Evolutionary conservation across 2,888 invertebrate genomes (phyloP), one percentile per base, ranked within the genome.

Genomic region (Chrysodeixis includens): DNA sequence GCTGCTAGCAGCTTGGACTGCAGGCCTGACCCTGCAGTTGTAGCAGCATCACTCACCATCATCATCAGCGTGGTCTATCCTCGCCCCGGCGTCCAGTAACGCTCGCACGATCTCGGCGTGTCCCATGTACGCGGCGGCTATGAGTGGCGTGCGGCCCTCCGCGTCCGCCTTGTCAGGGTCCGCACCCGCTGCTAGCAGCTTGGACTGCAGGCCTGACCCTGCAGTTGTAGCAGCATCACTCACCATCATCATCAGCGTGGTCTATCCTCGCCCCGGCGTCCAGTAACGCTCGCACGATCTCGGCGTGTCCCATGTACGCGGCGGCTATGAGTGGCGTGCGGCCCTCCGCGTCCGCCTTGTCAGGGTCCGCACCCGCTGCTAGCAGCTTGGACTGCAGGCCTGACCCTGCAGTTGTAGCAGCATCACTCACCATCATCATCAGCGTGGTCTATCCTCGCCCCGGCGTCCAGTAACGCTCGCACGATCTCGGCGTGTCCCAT

Each of bases 91-190:
- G 79, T 97, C 97, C 10, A 99, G 92, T 51, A 99, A 92, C 74
- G 97, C 97, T 70, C 97, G 97, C 30, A 98, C 98, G 71, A 98
- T 98, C 84, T 98, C 98, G n/a, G 97, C 97, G 91, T 99, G 98
- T 0, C 98, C 98, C 99, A 99, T 99, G 92, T 99, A 99, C 0
- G 99, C 98, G 18, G 99, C 99, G 0, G 99, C 99, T 74, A 99
- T 97, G 52, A 99, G 26, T 4, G 26, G 26, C 3, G 26, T 26
- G 26, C 26, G 26, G 6, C 26, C 26, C 26, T 26, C 26, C 26
- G 26, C 26, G 26, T 26, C 26, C 26, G 26, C 26, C 26, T 6
- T 2, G 26, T 26, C 26, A 6, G 26, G 26, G 26, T 26, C 26
- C n/a, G n/a, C n/a, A n/a, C n/a, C n/a, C n/a, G n/a, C n/a, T n/a